Evolutionary conservation across 2,113 vertebrate genomes (phyloP).

Genomic region (Cinclus cinclus): DNA sequence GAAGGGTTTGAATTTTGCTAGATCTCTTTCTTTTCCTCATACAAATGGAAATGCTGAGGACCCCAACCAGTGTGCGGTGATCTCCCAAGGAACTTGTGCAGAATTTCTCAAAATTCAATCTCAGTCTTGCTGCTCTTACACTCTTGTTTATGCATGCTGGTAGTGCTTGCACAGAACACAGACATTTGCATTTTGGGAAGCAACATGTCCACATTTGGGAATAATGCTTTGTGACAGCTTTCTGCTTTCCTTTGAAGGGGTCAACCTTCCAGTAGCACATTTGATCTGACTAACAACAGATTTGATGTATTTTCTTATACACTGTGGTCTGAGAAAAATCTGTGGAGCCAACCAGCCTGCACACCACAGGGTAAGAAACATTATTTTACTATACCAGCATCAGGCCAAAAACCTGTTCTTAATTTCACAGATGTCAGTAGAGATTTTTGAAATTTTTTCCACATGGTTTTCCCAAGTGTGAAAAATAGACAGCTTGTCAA

Average conservation of each 20-base stretch:
- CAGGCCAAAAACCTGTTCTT: neutral
- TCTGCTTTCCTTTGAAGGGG: neutral
- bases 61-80: neutral
- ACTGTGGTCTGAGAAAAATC: neutral
- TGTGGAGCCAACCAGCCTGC: neutral
- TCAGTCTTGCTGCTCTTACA: neutral
- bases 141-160: fast-evolving
- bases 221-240: neutral
- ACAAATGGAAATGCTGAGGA: neutral
- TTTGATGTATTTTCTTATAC: neutral
- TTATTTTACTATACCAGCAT: neutral
- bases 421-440: neutral
- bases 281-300: neutral
- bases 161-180: neutral
- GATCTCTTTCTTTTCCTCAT: neutral
- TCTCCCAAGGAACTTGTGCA: neutral
- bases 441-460: neutral
- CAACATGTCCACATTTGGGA: neutral
- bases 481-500: neutral
- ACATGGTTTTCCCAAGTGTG: neutral
- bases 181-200: neutral
- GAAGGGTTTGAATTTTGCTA: neutral
- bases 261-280: neutral
- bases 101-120: neutral
- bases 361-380: neutral